phyloP scores from a whole-genome alignment of 1,140 invertebrate species.

The Sinonovacula constricta region DNA sequence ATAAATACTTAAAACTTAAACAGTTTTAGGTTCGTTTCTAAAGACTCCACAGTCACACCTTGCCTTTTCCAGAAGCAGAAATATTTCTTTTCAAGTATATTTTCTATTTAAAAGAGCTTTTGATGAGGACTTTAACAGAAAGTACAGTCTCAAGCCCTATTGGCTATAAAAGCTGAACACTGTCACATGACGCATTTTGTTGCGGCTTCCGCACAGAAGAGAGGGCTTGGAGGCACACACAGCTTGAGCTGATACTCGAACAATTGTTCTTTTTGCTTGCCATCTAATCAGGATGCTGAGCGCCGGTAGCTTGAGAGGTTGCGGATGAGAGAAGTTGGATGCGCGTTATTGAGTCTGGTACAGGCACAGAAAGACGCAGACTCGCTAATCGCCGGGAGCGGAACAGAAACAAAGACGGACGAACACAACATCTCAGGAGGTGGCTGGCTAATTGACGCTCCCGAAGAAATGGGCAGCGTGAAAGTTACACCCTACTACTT shows the following conservation, averaged over 20 bases:
- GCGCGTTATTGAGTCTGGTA: conserved; percentile 5
- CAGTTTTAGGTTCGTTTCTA: no score
- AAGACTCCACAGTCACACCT: no score
- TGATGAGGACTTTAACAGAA: no score
- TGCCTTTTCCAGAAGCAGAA: no score
- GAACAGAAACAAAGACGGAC: conserved; percentile 21
- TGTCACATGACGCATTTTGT: no score
- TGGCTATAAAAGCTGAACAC: no score
- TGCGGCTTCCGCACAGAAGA: no score
- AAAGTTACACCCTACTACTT: conserved; percentile 42
- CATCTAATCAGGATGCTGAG: conserved; percentile 9
- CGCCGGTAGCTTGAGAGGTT: not conserved
- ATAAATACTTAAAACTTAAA: no score
- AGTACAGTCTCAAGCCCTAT: no score
- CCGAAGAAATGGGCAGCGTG: conserved; percentile 45
- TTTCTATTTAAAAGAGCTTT: no score
- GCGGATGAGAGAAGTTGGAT: conserved; percentile 14
- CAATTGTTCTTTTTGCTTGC: conserved; percentile 18
- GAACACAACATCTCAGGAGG: conserved; percentile 42
- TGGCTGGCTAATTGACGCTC: conserved; percentile 35
- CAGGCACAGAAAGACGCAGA: no score
- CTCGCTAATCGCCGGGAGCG: conserved; percentile 40
- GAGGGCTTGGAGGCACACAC: not conserved
- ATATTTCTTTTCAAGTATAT: no score
- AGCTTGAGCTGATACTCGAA: conserved; percentile 12